Evolutionary conservation across 2,113 vertebrate genomes (phyloP).

Genomic region (Serinus canaria): DNA sequence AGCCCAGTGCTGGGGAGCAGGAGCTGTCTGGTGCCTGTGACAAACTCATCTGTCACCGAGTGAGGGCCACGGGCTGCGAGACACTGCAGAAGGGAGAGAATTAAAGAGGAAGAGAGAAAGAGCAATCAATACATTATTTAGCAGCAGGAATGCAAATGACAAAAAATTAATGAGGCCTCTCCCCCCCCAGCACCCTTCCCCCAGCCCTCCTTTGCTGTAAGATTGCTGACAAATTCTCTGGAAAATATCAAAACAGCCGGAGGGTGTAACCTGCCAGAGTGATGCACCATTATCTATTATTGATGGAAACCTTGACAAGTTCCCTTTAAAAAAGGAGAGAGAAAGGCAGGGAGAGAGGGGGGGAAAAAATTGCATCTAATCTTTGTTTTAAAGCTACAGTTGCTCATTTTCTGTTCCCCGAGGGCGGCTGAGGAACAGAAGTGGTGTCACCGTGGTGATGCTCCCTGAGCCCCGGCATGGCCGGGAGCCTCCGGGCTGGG

Average conservation of each 20-base stretch:
- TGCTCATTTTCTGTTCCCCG: neutral
- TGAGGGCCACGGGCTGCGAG: conserved; percentile 36
- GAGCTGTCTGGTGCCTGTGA: conserved; percentile 38
- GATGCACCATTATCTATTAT: conserved; percentile 79
- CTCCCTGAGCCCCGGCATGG: neutral
- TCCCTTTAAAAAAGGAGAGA: conserved; percentile 62
- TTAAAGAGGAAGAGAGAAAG: conserved; percentile 51
- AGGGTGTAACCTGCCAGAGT: conserved; percentile 76
- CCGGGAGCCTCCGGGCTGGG: neutral
- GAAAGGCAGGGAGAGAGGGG: neutral
- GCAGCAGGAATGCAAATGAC: conserved; percentile 76
- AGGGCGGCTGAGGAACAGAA: neutral
- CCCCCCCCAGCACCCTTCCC: neutral
- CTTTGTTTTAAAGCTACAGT: conserved; percentile 65
- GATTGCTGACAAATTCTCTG: conserved; percentile 78
- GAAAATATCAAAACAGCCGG: conserved; percentile 82
- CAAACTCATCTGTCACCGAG: conserved; percentile 66
- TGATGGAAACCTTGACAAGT: conserved; percentile 77
- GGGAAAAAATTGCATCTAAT: conserved; percentile 22
- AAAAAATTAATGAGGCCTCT: conserved; percentile 71
- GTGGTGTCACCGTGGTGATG: neutral
- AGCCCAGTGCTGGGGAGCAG: neutral
- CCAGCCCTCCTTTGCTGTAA: conserved; percentile 38
- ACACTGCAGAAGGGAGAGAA: conserved; percentile 15
- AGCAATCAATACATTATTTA: conserved; percentile 83